Base-by-base conservation (phyloP, 2,797 vertebrate genomes). In the Huso huso region DNA sequence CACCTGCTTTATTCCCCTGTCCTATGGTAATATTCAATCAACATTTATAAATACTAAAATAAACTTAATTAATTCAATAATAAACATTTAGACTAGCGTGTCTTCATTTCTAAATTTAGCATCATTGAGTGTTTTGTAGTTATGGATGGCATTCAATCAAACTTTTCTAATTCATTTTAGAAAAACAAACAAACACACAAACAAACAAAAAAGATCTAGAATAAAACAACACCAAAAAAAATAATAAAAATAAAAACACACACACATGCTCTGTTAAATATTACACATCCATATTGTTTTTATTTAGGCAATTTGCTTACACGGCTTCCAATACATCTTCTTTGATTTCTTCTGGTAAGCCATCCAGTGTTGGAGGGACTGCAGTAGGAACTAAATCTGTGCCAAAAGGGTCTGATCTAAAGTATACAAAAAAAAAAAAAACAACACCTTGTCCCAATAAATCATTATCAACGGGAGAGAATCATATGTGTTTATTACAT, bases 321-420 rank as follows among this genome's bases (percentile, higher is more conserved):
- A 2, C 10, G 57, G 63, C 67, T 71, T 80, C 77, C 62, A 66
- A 69, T 58, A 76, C 74, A 1, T 74, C 70, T 0, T 70, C 11
- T 66, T 49, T 72, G 49, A 76, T 68, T 66, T 77, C 76, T 7
- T 80, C 76, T 1, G 81, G 81, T 69, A 78, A 79, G n/a, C 65
- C 58, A 2, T 49, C 9, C 48, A 88, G 79, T 62, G 70, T 62
- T 66, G 75, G 70, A 12, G 84, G 84, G 0, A 78, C 75, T 10
- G 70, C 49, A 57, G 74, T 53, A 6, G 87, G 88, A 63, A 89
- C 77, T 13, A 84, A 63, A 12, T 83, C 76, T 8, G 66, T 58
- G 70, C 50, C 75, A 70, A 84, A 84, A 63, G 81, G 78, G 2
- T 82, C 70, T 37, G 71, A 82, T 74, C 89, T 91, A 55, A 61